A percentile compares a stretch with the other conserved stretches of the same genome.
Conservation (phyloP, 2,888 invertebrate genomes). For the Hesperia comma region DNA sequence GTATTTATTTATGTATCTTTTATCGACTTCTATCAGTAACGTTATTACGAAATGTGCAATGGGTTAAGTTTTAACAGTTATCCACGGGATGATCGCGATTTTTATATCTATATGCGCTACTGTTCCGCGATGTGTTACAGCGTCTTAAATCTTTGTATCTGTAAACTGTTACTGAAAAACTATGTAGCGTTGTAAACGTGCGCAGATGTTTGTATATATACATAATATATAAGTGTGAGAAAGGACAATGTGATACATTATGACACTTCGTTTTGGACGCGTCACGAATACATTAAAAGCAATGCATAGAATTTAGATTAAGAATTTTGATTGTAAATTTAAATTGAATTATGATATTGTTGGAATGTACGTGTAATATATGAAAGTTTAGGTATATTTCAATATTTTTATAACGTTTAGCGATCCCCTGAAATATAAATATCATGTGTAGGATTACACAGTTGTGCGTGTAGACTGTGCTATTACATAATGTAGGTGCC, state of each 20-base stretch:
- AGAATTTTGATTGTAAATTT: conserved; percentile 76
- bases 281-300: conserved; percentile 34
- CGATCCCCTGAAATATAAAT: conserved; percentile 52
- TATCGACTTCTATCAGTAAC: conserved; percentile 43
- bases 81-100: conserved; percentile 20
- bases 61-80: conserved; percentile 52
- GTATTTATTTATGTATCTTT: conserved; percentile 48
- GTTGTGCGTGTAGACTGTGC: conserved; percentile 56
- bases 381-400: conserved; percentile 59
- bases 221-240: conserved; percentile 22
- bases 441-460: conserved; percentile 51
- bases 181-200: conserved; percentile 37
- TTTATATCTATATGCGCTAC: background rate
- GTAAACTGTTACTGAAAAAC: conserved; percentile 23
- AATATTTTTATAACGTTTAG: conserved; percentile 65
- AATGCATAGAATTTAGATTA: conserved; percentile 62
- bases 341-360: conserved; percentile 78
- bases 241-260: conserved; percentile 32
- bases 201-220: conserved; percentile 37
- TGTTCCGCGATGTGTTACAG: conserved; percentile 2
- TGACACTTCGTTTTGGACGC: conserved; percentile 23
- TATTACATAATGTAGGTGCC: conserved; percentile 45
- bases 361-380: conserved; percentile 79
- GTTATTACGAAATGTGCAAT: conserved; percentile 59
- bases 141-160: conserved; percentile 21